phyloP scores from a whole-genome alignment of 2,113 vertebrate genomes.

The Colistium nudipinnis region DNA sequence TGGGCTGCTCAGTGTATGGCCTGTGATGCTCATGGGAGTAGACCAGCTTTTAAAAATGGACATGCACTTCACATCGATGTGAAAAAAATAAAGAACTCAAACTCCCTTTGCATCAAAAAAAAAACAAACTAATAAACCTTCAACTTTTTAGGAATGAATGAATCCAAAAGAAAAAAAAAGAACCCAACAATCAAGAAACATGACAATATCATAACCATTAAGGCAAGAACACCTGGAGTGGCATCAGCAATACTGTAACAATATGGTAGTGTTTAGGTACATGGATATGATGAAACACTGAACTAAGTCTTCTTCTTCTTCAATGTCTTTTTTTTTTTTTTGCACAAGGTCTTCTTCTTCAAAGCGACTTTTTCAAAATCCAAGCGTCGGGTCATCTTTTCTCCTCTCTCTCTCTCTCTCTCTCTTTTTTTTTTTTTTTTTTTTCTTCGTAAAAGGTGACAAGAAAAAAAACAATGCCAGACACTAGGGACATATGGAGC shows the following conservation, averaged over 20 bases:
- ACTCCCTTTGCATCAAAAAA: conserved; percentile 54
- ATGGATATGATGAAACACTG: conserved; percentile 83
- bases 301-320: conserved; percentile 80
- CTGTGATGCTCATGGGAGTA: conserved; percentile 76
- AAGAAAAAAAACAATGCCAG: conserved; percentile 81
- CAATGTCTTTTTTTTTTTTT: conserved; percentile 78
- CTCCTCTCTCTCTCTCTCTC: too few species aligned
- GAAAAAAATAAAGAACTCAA: conserved; percentile 49
- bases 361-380: conserved; percentile 69
- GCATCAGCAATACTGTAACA: conserved; percentile 80
- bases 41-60: conserved; percentile 78
- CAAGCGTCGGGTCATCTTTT: conserved; percentile 67
- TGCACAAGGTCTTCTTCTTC: conserved; percentile 75
- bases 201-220: conserved; percentile 83
- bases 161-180: conserved; percentile 48
- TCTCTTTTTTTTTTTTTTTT: neutral
- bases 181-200: conserved; percentile 60
- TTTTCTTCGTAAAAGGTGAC: conserved; percentile 75
- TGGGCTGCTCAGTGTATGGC: conserved; percentile 78
- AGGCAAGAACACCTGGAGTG: conserved; percentile 85
- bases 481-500: conserved; percentile 81
- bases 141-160: conserved; percentile 51
- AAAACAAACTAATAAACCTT: conserved; percentile 33
- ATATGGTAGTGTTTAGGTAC: conserved; percentile 79
- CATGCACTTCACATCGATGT: conserved; percentile 79